A percentile compares a stretch with the other conserved stretches of the same genome.
Evolutionary conservation across 2,797 vertebrate species (phyloP).

Genomic region (Sebastiscus tertius): DNA sequence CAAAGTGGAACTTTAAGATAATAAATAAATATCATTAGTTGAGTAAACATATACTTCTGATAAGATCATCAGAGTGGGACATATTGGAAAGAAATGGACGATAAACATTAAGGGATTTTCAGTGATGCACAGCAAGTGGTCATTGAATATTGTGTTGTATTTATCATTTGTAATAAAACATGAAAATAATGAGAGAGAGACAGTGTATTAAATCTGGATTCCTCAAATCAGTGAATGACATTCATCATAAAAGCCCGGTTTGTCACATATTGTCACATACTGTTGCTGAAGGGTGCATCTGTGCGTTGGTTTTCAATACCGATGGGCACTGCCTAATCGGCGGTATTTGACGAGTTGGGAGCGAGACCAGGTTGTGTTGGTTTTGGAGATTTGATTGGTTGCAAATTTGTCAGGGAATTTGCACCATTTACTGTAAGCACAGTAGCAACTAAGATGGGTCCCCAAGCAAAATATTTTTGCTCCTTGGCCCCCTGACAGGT

Average conservation of each 20-base stretch:
- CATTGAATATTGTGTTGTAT: neutral
- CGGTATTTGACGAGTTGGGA: too few species aligned
- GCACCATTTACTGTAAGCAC: neutral
- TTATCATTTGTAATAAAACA: neutral
- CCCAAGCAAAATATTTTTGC: too few species aligned
- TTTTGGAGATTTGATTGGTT: neutral
- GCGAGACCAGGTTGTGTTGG: neutral
- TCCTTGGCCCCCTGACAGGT: neutral
- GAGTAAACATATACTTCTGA: neutral
- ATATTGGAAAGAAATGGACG: neutral
- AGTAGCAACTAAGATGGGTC: neutral
- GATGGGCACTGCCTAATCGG: too few species aligned
- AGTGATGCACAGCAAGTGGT: neutral
- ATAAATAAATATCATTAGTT: neutral
- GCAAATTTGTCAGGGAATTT: neutral
- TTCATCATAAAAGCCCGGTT: neutral
- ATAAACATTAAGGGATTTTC: neutral
- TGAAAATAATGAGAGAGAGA: neutral
- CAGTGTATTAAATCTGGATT: neutral
- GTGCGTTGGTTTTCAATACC: too few species aligned
- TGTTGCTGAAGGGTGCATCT: too few species aligned
- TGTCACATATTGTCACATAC: too few species aligned
- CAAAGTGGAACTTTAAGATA: neutral
- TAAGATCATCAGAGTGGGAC: neutral
- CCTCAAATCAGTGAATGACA: neutral